Evolutionary conservation across 2,888 invertebrate species (phyloP).

Genomic region (Sarcophaga variegata): DNA sequence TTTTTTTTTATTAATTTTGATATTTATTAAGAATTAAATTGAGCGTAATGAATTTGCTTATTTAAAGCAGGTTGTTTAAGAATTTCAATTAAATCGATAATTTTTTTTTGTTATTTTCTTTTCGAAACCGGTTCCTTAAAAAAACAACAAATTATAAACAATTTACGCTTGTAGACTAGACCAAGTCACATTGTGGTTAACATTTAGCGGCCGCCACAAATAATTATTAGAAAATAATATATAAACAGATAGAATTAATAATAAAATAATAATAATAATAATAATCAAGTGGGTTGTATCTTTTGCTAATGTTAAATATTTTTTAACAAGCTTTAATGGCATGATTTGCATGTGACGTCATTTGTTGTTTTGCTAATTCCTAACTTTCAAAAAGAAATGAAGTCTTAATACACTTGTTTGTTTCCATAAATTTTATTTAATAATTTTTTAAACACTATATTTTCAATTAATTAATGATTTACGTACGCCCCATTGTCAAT

Average conservation of each 20-base stretch:
- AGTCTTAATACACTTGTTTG: neutral
- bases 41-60: neutral
- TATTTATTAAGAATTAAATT: neutral
- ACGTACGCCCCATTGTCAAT: neutral
- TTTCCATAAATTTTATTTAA: neutral
- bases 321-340: neutral
- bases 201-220: constrained; percentile 15
- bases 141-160: constrained; percentile 44
- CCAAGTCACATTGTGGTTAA: constrained; percentile 52
- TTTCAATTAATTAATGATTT: neutral
- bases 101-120: neutral
- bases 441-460: neutral
- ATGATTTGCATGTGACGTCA: constrained; percentile 58
- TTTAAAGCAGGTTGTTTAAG: neutral
- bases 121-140: constrained; percentile 51
- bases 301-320: no score
- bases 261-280: neutral
- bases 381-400: neutral
- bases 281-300: neutral
- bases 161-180: constrained; percentile 31
- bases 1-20: neutral
- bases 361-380: neutral
- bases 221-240: constrained; percentile 28
- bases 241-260: neutral
- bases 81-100: neutral